Conservation (phyloP, 92 coral and sea anemone species). For the Parazoanthus darwini region DNA sequence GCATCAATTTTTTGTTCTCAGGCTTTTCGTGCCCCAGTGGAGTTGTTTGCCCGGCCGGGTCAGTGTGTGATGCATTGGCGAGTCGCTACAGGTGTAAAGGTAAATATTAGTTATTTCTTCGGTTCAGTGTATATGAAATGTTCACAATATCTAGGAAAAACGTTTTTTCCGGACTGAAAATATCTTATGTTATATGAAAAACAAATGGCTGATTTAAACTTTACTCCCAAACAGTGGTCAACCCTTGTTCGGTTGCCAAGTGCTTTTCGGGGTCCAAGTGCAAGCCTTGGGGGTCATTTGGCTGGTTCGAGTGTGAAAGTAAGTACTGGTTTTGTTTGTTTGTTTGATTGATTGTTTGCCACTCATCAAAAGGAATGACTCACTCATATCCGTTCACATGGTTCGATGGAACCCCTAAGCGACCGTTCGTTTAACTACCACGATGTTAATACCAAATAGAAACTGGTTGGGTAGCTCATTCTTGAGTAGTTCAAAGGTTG, state of each 20-base stretch:
- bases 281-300: conserved; percentile 30
- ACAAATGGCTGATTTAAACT: not conserved
- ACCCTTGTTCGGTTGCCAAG: conserved; percentile 21
- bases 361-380: no score
- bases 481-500: not conserved
- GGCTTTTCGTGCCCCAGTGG: conserved; percentile 21
- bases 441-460: not conserved
- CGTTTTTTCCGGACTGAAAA: not conserved
- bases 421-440: no score
- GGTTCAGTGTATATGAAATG: not conserved
- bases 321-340: not conserved
- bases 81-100: conserved; percentile 23
- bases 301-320: conserved; percentile 34
- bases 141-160: not conserved
- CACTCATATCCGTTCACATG: no score
- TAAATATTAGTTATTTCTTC: not conserved
- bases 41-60: conserved; percentile 4
- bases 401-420: no score
- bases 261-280: conserved; percentile 20
- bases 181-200: not conserved
- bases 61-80: conserved; percentile 1
- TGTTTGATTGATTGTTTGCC: no score
- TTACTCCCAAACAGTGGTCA: conserved; percentile 10
- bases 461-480: not conserved
- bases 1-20: no score